Evolutionary conservation across 2,797 vertebrate genomes (phyloP).

Genomic region (Neomorphus geoffroyi): DNA sequence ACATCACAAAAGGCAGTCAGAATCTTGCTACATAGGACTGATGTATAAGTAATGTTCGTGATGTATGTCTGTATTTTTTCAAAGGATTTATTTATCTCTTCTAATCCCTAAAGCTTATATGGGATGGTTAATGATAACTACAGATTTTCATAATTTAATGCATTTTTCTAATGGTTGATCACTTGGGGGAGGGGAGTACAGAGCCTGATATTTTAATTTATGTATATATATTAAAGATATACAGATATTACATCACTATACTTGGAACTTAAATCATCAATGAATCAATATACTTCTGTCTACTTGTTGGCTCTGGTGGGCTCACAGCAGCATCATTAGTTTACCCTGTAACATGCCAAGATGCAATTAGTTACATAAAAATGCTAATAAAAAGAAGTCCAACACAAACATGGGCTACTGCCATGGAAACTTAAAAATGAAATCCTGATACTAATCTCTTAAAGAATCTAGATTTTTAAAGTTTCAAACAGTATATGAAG

Average conservation of each 20-base stretch:
- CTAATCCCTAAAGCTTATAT: neutral
- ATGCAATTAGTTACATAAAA: conserved; percentile 5
- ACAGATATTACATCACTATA: neutral
- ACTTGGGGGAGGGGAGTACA: neutral
- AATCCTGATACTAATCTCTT: neutral
- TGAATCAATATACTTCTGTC: neutral
- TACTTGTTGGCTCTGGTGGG: neutral
- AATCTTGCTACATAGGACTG: neutral
- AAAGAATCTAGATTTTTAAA: neutral
- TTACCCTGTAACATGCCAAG: neutral
- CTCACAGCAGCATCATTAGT: neutral
- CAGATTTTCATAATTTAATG: neutral
- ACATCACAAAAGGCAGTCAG: neutral
- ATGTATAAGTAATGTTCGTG: neutral
- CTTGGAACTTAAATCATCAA: neutral
- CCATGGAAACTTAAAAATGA: neutral
- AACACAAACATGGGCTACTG: neutral
- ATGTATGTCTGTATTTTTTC: neutral
- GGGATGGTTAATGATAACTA: neutral
- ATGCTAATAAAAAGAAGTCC: neutral
- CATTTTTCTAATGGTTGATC: neutral
- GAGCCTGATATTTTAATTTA: neutral
- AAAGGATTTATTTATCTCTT: neutral
- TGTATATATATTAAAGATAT: neutral
- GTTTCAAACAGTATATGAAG: neutral